Evolutionary conservation across 2,113 vertebrate species (phyloP).

Genomic region (Megatriorchis doriae): DNA sequence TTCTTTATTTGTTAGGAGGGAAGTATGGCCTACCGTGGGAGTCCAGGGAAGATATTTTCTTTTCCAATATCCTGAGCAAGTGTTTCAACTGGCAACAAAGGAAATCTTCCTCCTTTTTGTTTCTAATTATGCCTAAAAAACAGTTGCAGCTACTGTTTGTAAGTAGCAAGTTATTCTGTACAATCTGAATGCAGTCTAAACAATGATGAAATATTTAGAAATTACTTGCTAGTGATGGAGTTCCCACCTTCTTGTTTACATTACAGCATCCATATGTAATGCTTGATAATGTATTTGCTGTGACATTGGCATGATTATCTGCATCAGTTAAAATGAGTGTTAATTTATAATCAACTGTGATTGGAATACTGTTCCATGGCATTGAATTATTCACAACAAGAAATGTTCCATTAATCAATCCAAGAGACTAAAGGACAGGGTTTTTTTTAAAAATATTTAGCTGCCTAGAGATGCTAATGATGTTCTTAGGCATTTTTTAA

Average conservation of each 20-base stretch:
- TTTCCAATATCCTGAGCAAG: neutral
- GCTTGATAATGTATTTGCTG: constrained; percentile 2
- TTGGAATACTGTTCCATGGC: neutral
- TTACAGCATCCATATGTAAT: neutral
- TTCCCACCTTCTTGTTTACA: constrained; percentile 19
- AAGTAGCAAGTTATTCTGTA: neutral
- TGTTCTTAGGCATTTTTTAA: neutral
- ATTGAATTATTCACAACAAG: constrained; percentile 10
- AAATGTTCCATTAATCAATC: constrained; percentile 15
- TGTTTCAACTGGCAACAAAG: neutral
- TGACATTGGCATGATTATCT: constrained; percentile 1
- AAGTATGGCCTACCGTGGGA: neutral
- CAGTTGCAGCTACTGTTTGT: neutral
- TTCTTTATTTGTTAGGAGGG: neutral
- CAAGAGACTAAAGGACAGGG: neutral
- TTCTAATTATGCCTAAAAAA: neutral
- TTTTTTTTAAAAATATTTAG: neutral
- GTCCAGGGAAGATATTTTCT: neutral
- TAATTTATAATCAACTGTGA: neutral
- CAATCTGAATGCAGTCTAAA: neutral
- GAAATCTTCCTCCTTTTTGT: neutral
- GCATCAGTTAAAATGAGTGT: neutral
- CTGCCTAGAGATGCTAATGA: neutral
- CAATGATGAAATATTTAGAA: neutral
- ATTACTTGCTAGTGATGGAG: neutral